Evolutionary conservation across 35 echinoderm and acorn worm species (phyloP), one percentile per base, ranked within the genome.

Genomic region (Apostichopus parvimensis): DNA sequence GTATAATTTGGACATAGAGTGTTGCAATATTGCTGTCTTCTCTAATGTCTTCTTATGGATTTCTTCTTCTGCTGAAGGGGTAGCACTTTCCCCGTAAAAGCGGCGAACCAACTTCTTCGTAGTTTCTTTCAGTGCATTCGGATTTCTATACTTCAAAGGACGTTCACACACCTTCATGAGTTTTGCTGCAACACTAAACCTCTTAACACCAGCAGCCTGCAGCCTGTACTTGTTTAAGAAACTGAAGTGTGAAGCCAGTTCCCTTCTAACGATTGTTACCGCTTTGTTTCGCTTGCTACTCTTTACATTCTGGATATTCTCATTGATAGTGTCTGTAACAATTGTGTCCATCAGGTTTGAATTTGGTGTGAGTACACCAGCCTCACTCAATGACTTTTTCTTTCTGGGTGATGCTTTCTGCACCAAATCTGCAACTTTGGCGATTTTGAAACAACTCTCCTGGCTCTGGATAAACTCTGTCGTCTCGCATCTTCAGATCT

Each of bases 321-420:
- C 26, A 28, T 28, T 28, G 26, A 28, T 28, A 28, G 26, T 28
- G 26, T 28, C 26, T 28, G 26, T 28, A 28, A 28, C 26, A 28
- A 28, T 28, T 28, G n/a, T n/a, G 26, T 28, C 26, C 26, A 28
- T 28, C 0, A 28, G 26, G 26, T 28, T 28, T 28, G 26, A 28
- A 28, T 28, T 28, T 28, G 26, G 26, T 45, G 65, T 88, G 24
- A 0, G 1, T 68, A 21, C 5, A 5, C 17, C 86, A 5, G 68
- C 12, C 21, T n/a, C 23, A n/a, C 86, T 60, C 13, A 88, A 45
- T 17, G 86, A 57, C 26, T 14, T 3, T 66, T n/a, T 45, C 17
- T 90, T 90, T 21, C 68, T 90, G 5, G 87, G 87, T 26, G 87
- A 77, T 53, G 68, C 23, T 21, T 56, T 90, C 4, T 60, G 13